Evolutionary conservation across 2,113 vertebrate species (phyloP).

Genomic region (Phrynosoma blainvillii): DNA sequence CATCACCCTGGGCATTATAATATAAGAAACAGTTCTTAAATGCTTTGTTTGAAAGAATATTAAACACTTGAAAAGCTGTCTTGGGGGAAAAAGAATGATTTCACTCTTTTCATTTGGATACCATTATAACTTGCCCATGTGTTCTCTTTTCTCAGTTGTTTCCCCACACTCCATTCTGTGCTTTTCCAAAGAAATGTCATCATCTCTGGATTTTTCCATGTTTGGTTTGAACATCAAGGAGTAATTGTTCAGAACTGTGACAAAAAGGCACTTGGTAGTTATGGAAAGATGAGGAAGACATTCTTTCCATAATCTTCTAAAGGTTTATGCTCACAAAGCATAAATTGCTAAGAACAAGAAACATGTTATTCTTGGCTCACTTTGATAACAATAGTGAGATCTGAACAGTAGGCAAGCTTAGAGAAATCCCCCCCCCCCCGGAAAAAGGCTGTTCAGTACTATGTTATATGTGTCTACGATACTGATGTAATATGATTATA

Average conservation of each 20-base stretch:
- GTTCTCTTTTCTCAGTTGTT: background rate
- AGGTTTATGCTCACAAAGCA: slow-evolving; percentile 4
- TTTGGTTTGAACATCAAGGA: slow-evolving; percentile 4
- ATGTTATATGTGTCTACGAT: background rate
- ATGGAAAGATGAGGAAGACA: background rate
- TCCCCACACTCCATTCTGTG: background rate
- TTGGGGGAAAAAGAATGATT: background rate
- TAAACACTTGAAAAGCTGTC: background rate
- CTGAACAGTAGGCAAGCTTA: background rate
- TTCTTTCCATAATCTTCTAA: background rate
- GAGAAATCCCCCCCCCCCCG: too few species aligned
- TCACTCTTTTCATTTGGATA: background rate
- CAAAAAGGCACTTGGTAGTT: background rate
- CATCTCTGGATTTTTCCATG: background rate
- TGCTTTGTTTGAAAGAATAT: background rate
- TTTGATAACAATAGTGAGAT: background rate
- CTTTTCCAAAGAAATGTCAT: background rate
- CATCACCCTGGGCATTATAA: too few species aligned
- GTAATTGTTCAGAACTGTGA: background rate
- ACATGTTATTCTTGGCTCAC: background rate
- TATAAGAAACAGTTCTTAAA: background rate
- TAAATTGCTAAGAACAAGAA: background rate
- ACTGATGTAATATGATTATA: background rate
- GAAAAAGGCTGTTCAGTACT: background rate
- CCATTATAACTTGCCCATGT: background rate